Evolutionary conservation across 2,888 invertebrate species (phyloP).

Genomic region (Oscheius sp.): DNA sequence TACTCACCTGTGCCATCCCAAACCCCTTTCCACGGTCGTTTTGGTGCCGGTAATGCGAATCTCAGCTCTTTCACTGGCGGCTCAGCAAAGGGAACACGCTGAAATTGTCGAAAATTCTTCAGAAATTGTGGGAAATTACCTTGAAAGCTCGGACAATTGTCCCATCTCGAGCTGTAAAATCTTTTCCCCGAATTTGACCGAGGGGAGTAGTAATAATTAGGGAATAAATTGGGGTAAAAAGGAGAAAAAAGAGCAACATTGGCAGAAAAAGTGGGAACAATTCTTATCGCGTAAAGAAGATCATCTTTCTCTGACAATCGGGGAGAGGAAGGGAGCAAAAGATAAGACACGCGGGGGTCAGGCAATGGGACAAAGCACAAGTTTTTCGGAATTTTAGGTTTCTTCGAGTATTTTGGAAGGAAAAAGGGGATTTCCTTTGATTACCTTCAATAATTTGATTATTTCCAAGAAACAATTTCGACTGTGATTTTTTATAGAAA

Average conservation of each 20-base stretch:
- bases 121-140: background rate
- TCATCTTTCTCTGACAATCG: too few relatives aligned
- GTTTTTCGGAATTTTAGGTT: too few relatives aligned
- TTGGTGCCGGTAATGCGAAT: conserved; percentile 9
- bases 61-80: conserved; percentile 31
- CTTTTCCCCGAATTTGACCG: background rate
- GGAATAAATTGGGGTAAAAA: background rate
- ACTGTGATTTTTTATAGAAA: too few relatives aligned
- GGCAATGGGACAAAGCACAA: too few relatives aligned
- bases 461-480: too few relatives aligned
- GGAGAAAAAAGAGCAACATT: background rate
- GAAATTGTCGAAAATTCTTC: background rate
- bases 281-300: too few relatives aligned
- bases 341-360: too few relatives aligned
- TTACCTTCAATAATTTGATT: too few relatives aligned
- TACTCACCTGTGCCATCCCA: conserved; percentile 14
- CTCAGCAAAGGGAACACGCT: conserved; percentile 30
- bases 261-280: too few relatives aligned
- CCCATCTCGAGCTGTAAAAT: conserved; percentile 7
- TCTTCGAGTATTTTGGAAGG: too few relatives aligned
- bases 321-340: too few relatives aligned
- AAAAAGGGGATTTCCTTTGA: too few relatives aligned
- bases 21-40: conserved; percentile 5
- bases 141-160: conserved; percentile 20
- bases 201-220: conserved; percentile 7